A percentile compares a stretch with the other conserved stretches of the same genome.
phyloP scores from a whole-genome alignment of 2,888 invertebrate genomes.

The Athalia circularis region DNA sequence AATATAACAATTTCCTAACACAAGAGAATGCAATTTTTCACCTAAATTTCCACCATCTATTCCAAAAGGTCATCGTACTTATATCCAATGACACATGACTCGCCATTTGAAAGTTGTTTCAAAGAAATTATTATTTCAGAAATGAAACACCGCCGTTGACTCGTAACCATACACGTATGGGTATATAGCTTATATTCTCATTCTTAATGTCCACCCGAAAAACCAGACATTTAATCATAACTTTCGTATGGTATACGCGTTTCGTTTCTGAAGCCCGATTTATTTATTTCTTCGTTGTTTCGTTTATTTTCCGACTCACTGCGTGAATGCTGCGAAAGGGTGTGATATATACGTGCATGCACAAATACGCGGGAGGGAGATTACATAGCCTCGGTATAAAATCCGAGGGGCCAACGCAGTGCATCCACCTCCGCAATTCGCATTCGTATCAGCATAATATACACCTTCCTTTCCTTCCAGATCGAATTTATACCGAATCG shows the following conservation, averaged over 20 bases:
- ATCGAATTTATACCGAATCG: slow-evolving; percentile 14
- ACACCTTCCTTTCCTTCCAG: neutral
- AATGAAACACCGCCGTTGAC: slow-evolving; percentile 21
- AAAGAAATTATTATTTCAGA: slow-evolving; percentile 2
- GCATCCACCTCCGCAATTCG: slow-evolving; percentile 36
- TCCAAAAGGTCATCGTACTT: neutral
- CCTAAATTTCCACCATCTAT: neutral
- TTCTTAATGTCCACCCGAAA: slow-evolving; percentile 14
- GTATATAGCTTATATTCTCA: neutral
- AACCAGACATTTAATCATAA: slow-evolving; percentile 30
- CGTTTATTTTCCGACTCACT: slow-evolving; percentile 19
- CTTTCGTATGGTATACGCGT: slow-evolving; percentile 4
- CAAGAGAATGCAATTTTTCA: neutral
- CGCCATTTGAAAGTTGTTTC: neutral
- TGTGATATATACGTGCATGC: neutral
- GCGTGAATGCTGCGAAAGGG: neutral
- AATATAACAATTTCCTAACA: neutral
- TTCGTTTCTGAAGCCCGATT: slow-evolving; percentile 18
- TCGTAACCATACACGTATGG: too few relatives aligned
- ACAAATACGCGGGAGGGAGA: neutral
- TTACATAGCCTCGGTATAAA: slow-evolving; percentile 19
- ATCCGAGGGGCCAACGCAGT: slow-evolving; percentile 32
- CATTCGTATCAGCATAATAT: neutral
- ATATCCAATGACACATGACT: neutral
- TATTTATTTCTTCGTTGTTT: slow-evolving; percentile 17